Base-by-base conservation (phyloP, 1,140 invertebrate genomes). In the Drosophila ohnishii region DNA sequence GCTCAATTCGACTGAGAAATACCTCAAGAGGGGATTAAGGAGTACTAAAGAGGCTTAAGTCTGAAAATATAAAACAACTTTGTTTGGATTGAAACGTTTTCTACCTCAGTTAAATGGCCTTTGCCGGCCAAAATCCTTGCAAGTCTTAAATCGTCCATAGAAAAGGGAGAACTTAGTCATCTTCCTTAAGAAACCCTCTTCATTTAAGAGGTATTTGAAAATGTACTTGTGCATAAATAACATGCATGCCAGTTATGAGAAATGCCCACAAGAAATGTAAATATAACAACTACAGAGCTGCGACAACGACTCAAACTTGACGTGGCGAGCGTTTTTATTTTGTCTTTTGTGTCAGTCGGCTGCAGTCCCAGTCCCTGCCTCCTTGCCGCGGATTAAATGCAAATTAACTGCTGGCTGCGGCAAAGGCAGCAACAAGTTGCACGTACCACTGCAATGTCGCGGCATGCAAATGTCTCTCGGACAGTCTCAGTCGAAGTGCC, bases 391-490 rank as follows among this genome's bases (percentile, higher is more conserved):
- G 80, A 84, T 84, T 84, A 88, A 86, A 88, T 88, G 84, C 84
- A 88, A 88, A 88, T 84, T 87, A 88, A 88, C 70, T 80, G 84
- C 83, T 79, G 75, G 62, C 69, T 78, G 78, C 66, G 65, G 66
- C 45, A 71, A 51, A 51, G 30, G 30, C 67, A 71, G 83, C 80
- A 88, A 88, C 84, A 88, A 88, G 84, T 88, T 88, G 84, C 84
- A 88, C 84, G 84, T 87, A 87, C 72, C 48, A 58, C 64, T 64
- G 75, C 48, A 58, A 70, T 71, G 67, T 58, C 62, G 61, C 75
- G 64, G 74, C 78, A 86, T 78, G 83, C 83, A 79, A 73, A 77
- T 76, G 74, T 76, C 71, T 74, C 30, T 63, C 40, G 55, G 32
- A 35, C 55, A 42, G 71, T 50, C 60, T 25, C 60, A 13, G 61